Percentiles rank a stretch among this genome's conserved stretches.
phyloP scores from a whole-genome alignment of 1,140 invertebrate species.

The Hirudo medicinalis region DNA sequence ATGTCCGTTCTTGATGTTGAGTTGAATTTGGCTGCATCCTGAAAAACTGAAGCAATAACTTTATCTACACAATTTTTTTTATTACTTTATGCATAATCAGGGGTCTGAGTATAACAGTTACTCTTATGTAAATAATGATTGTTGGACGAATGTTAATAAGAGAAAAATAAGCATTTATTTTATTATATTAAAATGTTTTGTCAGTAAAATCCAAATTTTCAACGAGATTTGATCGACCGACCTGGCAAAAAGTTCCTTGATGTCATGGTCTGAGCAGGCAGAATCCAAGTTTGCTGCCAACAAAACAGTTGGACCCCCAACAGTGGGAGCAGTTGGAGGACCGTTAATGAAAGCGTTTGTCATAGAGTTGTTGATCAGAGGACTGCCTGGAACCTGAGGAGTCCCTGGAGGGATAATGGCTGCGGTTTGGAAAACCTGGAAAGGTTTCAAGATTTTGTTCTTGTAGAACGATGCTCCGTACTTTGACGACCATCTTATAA shows the following conservation, averaged over 20 bases:
- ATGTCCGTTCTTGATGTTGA: too few relatives aligned
- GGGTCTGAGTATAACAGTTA: too few relatives aligned
- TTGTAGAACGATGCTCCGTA: too few relatives aligned
- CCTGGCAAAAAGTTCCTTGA: constrained; percentile 1
- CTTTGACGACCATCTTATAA: too few relatives aligned
- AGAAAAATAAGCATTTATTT: not conserved
- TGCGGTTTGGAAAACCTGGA: constrained; percentile 3
- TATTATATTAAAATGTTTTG: not conserved
- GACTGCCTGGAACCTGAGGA: not conserved
- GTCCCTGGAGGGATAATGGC: not conserved
- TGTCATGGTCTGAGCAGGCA: constrained; percentile 1
- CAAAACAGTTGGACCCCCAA: not conserved
- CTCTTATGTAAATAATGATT: too few relatives aligned
- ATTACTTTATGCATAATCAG: too few relatives aligned
- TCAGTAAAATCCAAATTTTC: too few relatives aligned
- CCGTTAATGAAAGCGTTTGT: not conserved
- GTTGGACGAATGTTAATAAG: not conserved
- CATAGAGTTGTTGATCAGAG: not conserved
- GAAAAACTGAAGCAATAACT: too few relatives aligned
- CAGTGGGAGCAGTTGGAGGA: not conserved
- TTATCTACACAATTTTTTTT: too few relatives aligned
- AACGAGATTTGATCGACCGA: constrained; percentile 1
- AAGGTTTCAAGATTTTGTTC: not conserved
- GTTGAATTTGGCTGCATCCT: too few relatives aligned
- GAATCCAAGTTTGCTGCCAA: not conserved